A percentile compares a stretch with the other conserved stretches of the same genome.
phyloP scores from a whole-genome alignment of 1,140 invertebrate species.

The Sogatella furcifera region DNA sequence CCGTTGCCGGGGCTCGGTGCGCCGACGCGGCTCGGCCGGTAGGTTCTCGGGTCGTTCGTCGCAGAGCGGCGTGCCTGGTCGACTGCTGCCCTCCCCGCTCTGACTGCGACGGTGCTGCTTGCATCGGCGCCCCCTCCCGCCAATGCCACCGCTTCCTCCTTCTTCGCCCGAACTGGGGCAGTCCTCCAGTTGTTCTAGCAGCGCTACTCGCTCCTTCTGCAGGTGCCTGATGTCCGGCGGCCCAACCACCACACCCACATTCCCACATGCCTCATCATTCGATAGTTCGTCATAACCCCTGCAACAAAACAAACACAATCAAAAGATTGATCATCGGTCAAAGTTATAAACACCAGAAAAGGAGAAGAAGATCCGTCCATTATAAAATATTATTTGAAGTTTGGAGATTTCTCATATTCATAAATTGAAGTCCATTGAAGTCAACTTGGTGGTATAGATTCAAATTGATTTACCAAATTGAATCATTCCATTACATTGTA shows the following conservation, averaged over 20 bases:
- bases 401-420: too few species aligned
- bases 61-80: constrained; percentile 71
- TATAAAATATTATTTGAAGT: too few species aligned
- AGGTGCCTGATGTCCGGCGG: constrained; percentile 51
- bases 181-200: constrained; percentile 59
- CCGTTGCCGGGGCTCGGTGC: constrained; percentile 40
- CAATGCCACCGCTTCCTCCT: constrained; percentile 20
- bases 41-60: constrained; percentile 70
- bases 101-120: constrained; percentile 31
- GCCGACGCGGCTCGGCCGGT: constrained; percentile 46
- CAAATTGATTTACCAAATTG: too few species aligned
- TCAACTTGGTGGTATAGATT: too few species aligned
- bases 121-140: constrained; percentile 33
- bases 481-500: too few species aligned
- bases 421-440: too few species aligned
- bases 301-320: constrained; percentile 15
- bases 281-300: constrained; percentile 25
- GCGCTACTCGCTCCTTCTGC: constrained; percentile 56
- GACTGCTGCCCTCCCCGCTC: constrained; percentile 51
- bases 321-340: not conserved
- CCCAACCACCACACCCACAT: constrained; percentile 14
- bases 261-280: constrained; percentile 12
- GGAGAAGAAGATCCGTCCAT: too few species aligned
- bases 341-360: too few species aligned
- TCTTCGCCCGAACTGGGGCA: constrained; percentile 51